Evolutionary conservation across 2,113 vertebrate species (phyloP).

Genomic region (Vireo altiloquus): DNA sequence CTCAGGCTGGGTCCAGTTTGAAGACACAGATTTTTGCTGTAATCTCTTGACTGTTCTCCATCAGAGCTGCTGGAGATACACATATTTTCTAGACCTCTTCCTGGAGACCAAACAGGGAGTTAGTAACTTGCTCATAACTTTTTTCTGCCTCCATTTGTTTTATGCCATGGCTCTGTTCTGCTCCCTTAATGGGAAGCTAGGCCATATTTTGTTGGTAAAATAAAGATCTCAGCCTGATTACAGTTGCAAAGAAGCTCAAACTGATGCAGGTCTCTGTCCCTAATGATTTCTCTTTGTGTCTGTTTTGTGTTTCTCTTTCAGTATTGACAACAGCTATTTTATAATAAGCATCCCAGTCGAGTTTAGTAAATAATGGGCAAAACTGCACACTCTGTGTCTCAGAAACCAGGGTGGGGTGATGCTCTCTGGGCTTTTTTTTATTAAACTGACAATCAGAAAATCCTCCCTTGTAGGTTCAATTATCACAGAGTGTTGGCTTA

Average conservation of each 20-base stretch:
- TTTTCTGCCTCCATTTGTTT: neutral
- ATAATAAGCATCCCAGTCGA: neutral
- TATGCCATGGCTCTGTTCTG: neutral
- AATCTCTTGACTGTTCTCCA: neutral
- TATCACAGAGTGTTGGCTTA: neutral
- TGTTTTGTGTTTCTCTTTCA: neutral
- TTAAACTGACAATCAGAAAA: neutral
- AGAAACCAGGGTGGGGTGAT: neutral
- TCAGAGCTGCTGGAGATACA: neutral
- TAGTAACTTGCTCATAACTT: neutral
- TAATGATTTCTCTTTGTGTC: neutral
- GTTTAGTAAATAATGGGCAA: neutral
- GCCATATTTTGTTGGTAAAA: neutral
- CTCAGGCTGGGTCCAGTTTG: neutral
- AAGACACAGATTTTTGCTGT: neutral
- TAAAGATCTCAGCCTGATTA: neutral
- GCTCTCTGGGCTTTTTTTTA: neutral
- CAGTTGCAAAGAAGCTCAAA: neutral
- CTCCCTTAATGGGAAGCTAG: neutral
- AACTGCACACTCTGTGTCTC: neutral
- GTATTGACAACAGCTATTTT: neutral
- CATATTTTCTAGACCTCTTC: neutral
- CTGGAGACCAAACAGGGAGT: neutral
- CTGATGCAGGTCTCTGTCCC: neutral
- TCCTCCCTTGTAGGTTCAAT: neutral